A percentile compares a stretch with the other conserved stretches of the same genome.
Conservation (phyloP, 2,113 vertebrate genomes). For the Chlorodrepanis virens region DNA sequence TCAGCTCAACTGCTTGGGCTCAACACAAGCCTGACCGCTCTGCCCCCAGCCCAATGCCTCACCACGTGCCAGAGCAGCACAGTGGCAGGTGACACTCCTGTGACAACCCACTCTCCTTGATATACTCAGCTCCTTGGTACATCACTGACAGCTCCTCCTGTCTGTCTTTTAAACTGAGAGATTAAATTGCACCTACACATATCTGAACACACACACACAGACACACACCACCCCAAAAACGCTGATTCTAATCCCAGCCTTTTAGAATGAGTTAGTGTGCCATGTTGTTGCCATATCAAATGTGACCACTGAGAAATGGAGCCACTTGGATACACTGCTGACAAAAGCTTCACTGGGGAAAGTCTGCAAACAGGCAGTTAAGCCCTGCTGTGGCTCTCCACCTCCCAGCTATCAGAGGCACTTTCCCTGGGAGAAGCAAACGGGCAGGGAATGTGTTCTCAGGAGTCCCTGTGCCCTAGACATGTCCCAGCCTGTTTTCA, state of each 20-base stretch:
- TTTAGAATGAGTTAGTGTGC: not conserved
- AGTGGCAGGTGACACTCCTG: accelerated
- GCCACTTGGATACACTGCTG: not conserved
- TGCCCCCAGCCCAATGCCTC: not conserved
- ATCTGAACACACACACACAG: not conserved
- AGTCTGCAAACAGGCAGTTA: not conserved
- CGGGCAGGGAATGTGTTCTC: not conserved
- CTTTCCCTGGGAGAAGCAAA: not conserved
- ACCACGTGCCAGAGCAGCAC: accelerated
- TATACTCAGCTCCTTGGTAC: accelerated
- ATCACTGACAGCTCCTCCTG: not conserved
- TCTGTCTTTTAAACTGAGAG: not conserved
- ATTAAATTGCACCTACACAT: not conserved
- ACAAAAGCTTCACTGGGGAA: not conserved
- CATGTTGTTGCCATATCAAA: not conserved
- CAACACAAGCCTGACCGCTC: not conserved
- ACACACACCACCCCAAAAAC: not conserved
- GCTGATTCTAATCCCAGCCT: accelerated
- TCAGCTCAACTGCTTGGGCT: not conserved
- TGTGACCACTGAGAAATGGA: not conserved
- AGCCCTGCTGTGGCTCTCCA: not conserved
- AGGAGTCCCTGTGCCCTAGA: no score
- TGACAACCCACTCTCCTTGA: not conserved
- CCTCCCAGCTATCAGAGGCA: not conserved
- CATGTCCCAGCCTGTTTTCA: not conserved